Evolutionary conservation across 2,113 vertebrate species (phyloP).

Genomic region (Limnothrissa miodon): DNA sequence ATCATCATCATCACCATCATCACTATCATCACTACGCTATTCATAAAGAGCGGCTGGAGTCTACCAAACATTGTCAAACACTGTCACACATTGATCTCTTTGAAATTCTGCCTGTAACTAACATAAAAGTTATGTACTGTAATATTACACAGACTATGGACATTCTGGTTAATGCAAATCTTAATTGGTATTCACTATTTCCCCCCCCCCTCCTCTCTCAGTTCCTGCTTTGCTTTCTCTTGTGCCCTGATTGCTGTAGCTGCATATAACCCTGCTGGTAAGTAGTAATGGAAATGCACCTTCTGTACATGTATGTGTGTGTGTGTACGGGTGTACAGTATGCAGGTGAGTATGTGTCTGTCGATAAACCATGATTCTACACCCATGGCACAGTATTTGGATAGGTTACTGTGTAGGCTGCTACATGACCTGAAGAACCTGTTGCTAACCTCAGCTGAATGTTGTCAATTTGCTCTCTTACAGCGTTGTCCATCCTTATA

Average conservation of each 20-base stretch:
- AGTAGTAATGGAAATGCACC: constrained; percentile 38
- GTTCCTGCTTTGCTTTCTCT: constrained; percentile 78
- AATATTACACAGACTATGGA: neutral
- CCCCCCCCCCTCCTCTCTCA: constrained; percentile 45
- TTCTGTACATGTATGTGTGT: too few relatives aligned
- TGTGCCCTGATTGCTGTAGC: constrained; percentile 79
- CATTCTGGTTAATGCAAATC: neutral
- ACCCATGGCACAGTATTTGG: too few relatives aligned
- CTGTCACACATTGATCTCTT: too few relatives aligned
- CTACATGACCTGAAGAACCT: neutral
- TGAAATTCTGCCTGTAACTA: too few relatives aligned
- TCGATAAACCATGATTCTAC: too few relatives aligned
- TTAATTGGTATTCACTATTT: neutral
- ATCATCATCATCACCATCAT: neutral
- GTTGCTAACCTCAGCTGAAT: neutral
- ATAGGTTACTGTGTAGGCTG: neutral
- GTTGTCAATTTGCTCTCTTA: constrained; percentile 25
- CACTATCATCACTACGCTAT: neutral
- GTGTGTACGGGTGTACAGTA: too few relatives aligned
- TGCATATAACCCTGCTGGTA: constrained; percentile 74
- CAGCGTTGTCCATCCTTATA: constrained; percentile 82
- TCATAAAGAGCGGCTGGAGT: too few relatives aligned
- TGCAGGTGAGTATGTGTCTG: too few relatives aligned
- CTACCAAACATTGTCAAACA: too few relatives aligned
- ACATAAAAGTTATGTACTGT: neutral